phyloP scores from a whole-genome alignment of 1,140 invertebrate genomes.

The Pachyrhynchus sulphureomaculatus region DNA sequence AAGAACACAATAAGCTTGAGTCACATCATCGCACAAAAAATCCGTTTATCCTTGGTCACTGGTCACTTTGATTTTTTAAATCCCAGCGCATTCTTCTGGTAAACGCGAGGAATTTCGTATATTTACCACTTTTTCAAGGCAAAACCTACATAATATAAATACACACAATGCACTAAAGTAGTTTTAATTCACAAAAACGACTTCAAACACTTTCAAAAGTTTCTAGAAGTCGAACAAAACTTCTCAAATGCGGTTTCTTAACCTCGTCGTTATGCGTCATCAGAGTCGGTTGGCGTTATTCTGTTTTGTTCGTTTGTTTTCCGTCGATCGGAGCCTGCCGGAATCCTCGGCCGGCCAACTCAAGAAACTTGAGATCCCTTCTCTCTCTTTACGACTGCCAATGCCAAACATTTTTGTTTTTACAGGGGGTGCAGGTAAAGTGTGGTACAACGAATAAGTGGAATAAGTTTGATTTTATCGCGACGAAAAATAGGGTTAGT shows the following conservation, averaged over 20 bases:
- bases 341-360: slow-evolving; percentile 15
- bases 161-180: not conserved
- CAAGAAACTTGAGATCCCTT: slow-evolving; percentile 30
- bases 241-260: slow-evolving; percentile 8
- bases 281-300: slow-evolving; percentile 23
- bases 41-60: slow-evolving; percentile 1
- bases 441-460: not conserved
- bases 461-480: too few relatives aligned
- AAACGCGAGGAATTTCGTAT: not conserved
- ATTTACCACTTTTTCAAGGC: not conserved
- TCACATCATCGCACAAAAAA: not conserved
- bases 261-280: slow-evolving; percentile 27
- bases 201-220: slow-evolving; percentile 3
- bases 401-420: slow-evolving; percentile 14
- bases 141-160: not conserved
- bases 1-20: not conserved
- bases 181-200: slow-evolving; percentile 1
- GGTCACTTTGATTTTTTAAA: slow-evolving; percentile 15
- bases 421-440: not conserved
- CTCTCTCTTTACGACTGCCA: slow-evolving; percentile 30
- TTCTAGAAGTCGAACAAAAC: slow-evolving; percentile 3
- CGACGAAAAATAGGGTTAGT: too few relatives aligned
- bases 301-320: slow-evolving; percentile 17
- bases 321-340: slow-evolving; percentile 4
- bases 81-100: not conserved